phyloP scores from a whole-genome alignment of 2,113 vertebrate species.

The Chaetodon trifascialis region DNA sequence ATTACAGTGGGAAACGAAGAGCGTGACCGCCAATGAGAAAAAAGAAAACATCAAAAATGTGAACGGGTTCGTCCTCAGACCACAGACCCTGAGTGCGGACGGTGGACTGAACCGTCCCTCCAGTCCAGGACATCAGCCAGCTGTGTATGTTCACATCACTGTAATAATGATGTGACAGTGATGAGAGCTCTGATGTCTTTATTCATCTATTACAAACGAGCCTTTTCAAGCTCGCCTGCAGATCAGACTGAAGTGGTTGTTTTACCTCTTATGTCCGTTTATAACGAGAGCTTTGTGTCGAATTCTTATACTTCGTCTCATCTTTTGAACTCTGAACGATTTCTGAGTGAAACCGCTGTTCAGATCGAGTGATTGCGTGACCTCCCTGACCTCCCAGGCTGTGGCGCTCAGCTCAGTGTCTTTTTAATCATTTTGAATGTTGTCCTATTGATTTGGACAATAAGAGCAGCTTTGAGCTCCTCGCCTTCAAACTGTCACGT shows the following conservation, averaged over 20 bases:
- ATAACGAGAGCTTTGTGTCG: neutral
- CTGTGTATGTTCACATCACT: no score
- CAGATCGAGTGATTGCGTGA: neutral
- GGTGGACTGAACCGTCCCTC: no score
- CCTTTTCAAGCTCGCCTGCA: no score
- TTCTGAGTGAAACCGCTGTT: no score
- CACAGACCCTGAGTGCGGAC: no score
- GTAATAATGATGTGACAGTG: no score
- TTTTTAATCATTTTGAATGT: neutral
- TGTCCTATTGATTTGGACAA: neutral
- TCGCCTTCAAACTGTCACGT: neutral
- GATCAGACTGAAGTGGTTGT: neutral
- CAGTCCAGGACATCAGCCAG: no score
- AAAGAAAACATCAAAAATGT: neutral
- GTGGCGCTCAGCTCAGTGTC: no score
- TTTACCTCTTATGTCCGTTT: neutral
- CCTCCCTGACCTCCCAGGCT: neutral
- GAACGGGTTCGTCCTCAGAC: no score
- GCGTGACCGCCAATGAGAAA: neutral
- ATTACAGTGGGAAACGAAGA: neutral
- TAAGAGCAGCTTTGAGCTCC: neutral
- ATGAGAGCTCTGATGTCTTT: no score
- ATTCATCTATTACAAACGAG: no score
- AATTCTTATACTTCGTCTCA: neutral
- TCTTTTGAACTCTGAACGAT: no score